A percentile compares a stretch with the other conserved stretches of the same genome.
phyloP scores from a whole-genome alignment of 2,888 invertebrate species.

The Plebejus argus region DNA sequence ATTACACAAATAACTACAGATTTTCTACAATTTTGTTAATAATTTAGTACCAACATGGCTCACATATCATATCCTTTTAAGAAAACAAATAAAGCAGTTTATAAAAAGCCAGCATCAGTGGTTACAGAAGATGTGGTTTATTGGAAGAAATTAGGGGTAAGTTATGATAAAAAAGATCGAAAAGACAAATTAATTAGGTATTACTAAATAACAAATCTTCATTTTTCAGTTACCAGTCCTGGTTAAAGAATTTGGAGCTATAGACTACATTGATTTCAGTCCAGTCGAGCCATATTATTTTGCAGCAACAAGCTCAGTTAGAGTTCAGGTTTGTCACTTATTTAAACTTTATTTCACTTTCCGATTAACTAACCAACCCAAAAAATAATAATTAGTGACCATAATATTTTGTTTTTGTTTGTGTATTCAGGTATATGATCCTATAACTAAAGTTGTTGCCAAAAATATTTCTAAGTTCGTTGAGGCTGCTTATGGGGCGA shows the following conservation, averaged over 20 bases:
- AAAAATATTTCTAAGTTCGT: constrained; percentile 92
- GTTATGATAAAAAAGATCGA: constrained; percentile 46
- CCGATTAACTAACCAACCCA: not conserved
- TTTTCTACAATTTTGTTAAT: not conserved
- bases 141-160: constrained; percentile 94
- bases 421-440: constrained; percentile 87
- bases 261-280: constrained; percentile 95
- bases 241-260: constrained; percentile 95
- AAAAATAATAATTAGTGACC: not conserved
- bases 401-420: not conserved
- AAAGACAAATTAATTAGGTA: not conserved
- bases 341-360: constrained; percentile 31
- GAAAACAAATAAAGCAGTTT: constrained; percentile 85
- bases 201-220: not conserved
- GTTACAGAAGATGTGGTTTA: constrained; percentile 90
- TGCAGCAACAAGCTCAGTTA: constrained; percentile 95
- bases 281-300: constrained; percentile 94
- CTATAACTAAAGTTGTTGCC: constrained; percentile 89
- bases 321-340: constrained; percentile 82
- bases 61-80: constrained; percentile 82
- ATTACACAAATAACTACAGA: not conserved
- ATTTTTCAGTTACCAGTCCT: constrained; percentile 86
- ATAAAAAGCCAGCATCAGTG: constrained; percentile 83
- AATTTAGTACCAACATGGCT: constrained; percentile 55
- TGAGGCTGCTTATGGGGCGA: constrained; percentile 92